phyloP scores from a whole-genome alignment of 2,888 invertebrate species.

The Archaeoteleia sp. region DNA sequence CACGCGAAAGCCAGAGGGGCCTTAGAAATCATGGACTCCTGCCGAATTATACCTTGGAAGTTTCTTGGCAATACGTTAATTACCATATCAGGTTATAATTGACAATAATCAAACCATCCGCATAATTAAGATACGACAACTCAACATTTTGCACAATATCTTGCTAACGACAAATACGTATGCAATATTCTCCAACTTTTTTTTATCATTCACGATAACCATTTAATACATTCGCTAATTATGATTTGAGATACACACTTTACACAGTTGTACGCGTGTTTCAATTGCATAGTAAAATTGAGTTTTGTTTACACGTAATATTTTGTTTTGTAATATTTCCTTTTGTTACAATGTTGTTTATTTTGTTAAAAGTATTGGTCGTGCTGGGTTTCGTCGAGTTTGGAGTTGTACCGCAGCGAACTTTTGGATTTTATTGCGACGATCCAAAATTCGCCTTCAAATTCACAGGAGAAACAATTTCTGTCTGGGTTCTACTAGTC shows the following conservation, averaged over 20 bases:
- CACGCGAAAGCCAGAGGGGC: constrained; percentile 49
- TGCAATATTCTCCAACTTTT: too few relatives aligned
- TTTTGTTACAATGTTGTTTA: constrained; percentile 69
- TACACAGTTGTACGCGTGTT: too few relatives aligned
- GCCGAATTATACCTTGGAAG: constrained; percentile 61
- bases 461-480: constrained; percentile 82
- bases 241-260: too few relatives aligned
- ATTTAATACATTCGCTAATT: too few relatives aligned
- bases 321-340: constrained; percentile 1
- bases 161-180: constrained; percentile 3
- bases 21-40: constrained; percentile 64
- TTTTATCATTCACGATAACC: too few relatives aligned
- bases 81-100: constrained; percentile 59
- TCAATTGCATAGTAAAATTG: too few relatives aligned
- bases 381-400: constrained; percentile 79
- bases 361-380: too few relatives aligned
- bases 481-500: constrained; percentile 77
- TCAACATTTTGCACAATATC: neutral
- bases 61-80: constrained; percentile 58
- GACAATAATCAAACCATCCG: too few relatives aligned
- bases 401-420: constrained; percentile 79
- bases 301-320: too few relatives aligned
- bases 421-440: constrained; percentile 82
- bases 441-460: constrained; percentile 83
- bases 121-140: constrained; percentile 4